phyloP scores from a whole-genome alignment of 2,113 vertebrate species.

The Cervus canadensis region DNA sequence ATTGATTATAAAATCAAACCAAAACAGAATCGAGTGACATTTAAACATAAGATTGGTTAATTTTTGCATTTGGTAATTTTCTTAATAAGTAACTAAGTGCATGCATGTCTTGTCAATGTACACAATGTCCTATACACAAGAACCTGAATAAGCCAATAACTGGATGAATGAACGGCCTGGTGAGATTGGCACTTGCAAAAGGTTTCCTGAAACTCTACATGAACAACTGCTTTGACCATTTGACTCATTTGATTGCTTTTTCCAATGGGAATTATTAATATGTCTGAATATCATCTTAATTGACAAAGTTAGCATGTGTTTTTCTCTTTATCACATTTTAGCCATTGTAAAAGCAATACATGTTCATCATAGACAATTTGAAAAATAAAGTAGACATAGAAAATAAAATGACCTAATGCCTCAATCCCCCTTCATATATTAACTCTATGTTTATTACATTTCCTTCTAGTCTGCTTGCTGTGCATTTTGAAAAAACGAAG shows the following conservation, averaged over 20 bases:
- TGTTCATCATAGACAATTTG: neutral
- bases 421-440: neutral
- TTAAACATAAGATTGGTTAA: neutral
- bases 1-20: neutral
- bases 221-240: neutral
- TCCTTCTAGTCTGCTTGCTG: neutral
- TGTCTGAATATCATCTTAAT: neutral
- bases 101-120: neutral
- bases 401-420: neutral
- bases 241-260: neutral
- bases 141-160: neutral
- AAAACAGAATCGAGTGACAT: neutral
- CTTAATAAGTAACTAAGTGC: neutral
- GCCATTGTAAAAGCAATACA: neutral
- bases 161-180: neutral
- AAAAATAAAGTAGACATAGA: neutral
- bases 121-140: neutral
- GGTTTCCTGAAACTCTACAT: neutral
- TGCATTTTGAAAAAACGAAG: neutral
- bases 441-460: neutral
- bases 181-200: neutral
- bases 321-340: neutral
- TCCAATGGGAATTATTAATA: neutral
- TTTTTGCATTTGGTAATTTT: neutral
- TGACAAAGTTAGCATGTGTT: constrained; percentile 6